Evolutionary conservation across 2,797 vertebrate species (phyloP), one percentile per base, ranked within the genome.

Genomic region (Trachops cirrhosus): DNA sequence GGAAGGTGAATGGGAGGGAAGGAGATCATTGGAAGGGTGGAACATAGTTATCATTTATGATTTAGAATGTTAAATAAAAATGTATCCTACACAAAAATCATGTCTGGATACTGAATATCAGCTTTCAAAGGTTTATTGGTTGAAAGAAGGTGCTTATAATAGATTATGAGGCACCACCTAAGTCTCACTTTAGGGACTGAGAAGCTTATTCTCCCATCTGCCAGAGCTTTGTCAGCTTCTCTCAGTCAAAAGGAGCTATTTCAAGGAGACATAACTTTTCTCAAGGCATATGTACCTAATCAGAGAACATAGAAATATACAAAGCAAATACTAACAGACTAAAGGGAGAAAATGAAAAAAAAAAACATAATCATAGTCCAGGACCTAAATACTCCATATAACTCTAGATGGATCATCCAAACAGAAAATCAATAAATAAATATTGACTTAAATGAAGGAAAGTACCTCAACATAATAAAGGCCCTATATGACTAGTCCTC

Each of bases 201-300:
- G 34, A 6, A 16, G 4, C 32, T 71, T 9, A 6, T 64, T 46
- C 6, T 0, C 2, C 2, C 39, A 82, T 19, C 4, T 54, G 24
- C 0, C 2, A 3, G 7, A n/a, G 8, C 39, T 39, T 21, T 7
- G 59, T 0, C 3, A 68, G 19, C 50, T 71, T 16, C n/a, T 9
- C 7, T 44, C 15, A 29, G 2, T 9, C 24, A 32, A 74, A 68
- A 86, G 34, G 16, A 59, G 8, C 15, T 39, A 41, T 22, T 22
- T 39, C 67, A 70, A 70, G 67, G 22, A 70, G 21, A 70, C 9
- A 22, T 11, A 39, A 39, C 34, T 22, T 32, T 70, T 70, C 34
- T 70, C 4, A 39, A 70, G 39, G 34, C 16, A 68, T 68, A 37
- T 37, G 18, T 34, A 21, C 67, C n/a, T 18, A 39, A 70, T 39